Evolutionary conservation across 2,113 vertebrate genomes (phyloP).

Genomic region (Xiphophorus maculatus): DNA sequence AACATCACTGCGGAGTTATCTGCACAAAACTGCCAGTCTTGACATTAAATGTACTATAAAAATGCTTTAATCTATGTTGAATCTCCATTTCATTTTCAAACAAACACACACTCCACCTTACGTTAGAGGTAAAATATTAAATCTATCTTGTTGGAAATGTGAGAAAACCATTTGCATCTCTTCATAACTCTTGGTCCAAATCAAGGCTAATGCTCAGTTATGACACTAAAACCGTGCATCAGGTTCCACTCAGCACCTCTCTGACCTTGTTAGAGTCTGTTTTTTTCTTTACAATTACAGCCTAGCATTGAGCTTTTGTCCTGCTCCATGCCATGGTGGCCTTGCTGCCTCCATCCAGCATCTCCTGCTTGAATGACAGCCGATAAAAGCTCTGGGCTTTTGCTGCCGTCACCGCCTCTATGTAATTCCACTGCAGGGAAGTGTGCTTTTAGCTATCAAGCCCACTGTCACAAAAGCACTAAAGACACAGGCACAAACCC

Average conservation of each 20-base stretch:
- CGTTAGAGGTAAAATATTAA: not conserved
- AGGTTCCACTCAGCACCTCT: conserved; percentile 43
- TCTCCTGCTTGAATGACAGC: conserved; percentile 71
- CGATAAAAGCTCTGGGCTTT: conserved; percentile 72
- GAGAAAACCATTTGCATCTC: conserved; percentile 22
- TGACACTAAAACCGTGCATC: conserved; percentile 43
- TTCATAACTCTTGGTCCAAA: conserved; percentile 39
- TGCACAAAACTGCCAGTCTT: not conserved
- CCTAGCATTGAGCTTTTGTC: conserved; percentile 71
- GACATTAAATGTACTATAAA: not conserved
- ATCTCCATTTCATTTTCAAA: not conserved
- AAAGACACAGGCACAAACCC: conserved; percentile 64
- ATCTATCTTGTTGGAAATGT: conserved; percentile 6
- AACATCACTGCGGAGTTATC: not conserved
- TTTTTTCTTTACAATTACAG: conserved; percentile 69
- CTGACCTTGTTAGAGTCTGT: conserved; percentile 68
- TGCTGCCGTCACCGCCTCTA: conserved; percentile 60
- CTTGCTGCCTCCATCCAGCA: conserved; percentile 70
- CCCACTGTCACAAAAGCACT: conserved; percentile 65
- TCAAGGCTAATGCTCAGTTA: conserved; percentile 42
- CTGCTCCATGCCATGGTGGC: conserved; percentile 58
- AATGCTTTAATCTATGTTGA: too few species aligned
- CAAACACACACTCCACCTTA: not conserved
- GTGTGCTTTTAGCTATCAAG: conserved; percentile 73
- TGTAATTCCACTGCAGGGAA: conserved; percentile 75